Base-by-base conservation (phyloP, 2,797 vertebrate genomes). In the Sebastes steindachneri region DNA sequence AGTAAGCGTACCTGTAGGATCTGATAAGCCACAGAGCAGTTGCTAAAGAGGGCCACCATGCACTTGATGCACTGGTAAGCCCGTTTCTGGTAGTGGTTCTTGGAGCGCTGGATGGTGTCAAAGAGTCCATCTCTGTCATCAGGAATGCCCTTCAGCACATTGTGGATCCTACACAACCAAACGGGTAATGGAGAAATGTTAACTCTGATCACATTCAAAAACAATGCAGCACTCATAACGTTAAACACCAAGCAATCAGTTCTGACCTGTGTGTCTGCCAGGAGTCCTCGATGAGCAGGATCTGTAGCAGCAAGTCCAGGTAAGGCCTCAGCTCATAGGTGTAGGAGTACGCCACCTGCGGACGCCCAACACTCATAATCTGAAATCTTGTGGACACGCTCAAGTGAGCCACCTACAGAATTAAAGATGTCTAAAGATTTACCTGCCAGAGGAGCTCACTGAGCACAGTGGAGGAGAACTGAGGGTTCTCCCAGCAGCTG, bases 381-480 rank as follows among this genome's bases (percentile, higher is more conserved):
- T 75, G 4, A 80, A 69, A 9, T 58, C 68, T 29, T 48, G 5
- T n/a, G 10, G 7, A 64, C 3, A 33, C 14, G 28, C 17, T 0
- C 35, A 41, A 35, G 54, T 7, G 4, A 25, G 9, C n/a, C 15
- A 35, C 6, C 10, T 10, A n/a, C 45, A 12, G 5, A 83, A 25
- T 23, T 11, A 9, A 3, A 6, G 4, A 57, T 41, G 3, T 10
- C 7, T 57, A 9, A 23, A 33, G 15, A 17, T 78, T 92, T 92
- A 99, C 99, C 98, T 99, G 99, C 99, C 99, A 99, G 84, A 99
- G 97, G 63, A 99, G 97, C 93, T 99, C 99, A 93, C 98, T 98
- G 82, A 99, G 97, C 88, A 99, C 98, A 83, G 98, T 99, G 89
- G 99, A 99, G 86, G 99, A 99, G 85, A 99, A 99, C 93, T 99